A percentile compares a stretch with the other conserved stretches of the same genome.
Evolutionary conservation across 2,888 invertebrate genomes (phyloP).

Genomic region (Imbricaverruca yamaguchii): DNA sequence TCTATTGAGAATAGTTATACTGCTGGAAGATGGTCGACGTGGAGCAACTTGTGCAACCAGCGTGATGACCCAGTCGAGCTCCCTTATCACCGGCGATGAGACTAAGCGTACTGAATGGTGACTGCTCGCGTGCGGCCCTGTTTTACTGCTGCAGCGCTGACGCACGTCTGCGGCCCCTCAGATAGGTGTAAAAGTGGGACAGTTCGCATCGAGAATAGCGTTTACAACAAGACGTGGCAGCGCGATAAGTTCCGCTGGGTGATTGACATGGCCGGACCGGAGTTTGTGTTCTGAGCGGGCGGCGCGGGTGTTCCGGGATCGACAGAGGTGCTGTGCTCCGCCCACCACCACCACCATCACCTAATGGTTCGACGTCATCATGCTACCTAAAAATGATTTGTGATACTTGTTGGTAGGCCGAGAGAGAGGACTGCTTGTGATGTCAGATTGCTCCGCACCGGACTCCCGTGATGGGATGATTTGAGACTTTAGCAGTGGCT

Average conservation of each 20-base stretch:
- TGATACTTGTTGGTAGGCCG: too few species aligned
- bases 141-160: neutral
- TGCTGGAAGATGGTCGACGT: too few species aligned
- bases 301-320: neutral
- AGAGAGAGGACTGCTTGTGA: too few species aligned
- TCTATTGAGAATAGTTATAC: too few species aligned
- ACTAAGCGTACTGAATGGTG: neutral
- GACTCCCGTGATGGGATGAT: neutral
- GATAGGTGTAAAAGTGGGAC: conserved; percentile 85
- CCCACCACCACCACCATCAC: too few species aligned
- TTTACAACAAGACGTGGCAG: conserved; percentile 99
- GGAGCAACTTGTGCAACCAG: neutral
- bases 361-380: too few species aligned
- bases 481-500: neutral
- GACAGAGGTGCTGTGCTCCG: too few species aligned
- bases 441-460: too few species aligned
- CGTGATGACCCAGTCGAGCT: neutral
- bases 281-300: conserved; percentile 49
- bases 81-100: neutral
- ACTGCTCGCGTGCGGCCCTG: neutral
- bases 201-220: conserved; percentile 97
- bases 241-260: conserved; percentile 99
- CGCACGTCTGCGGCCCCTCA: neutral
- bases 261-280: conserved; percentile 95
- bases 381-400: too few species aligned